These are phyloP conservation scores for Chionodraco myersi DNA, from an alignment of 2,113 vertebrate species.

Conservation along the genomic window DNA sequence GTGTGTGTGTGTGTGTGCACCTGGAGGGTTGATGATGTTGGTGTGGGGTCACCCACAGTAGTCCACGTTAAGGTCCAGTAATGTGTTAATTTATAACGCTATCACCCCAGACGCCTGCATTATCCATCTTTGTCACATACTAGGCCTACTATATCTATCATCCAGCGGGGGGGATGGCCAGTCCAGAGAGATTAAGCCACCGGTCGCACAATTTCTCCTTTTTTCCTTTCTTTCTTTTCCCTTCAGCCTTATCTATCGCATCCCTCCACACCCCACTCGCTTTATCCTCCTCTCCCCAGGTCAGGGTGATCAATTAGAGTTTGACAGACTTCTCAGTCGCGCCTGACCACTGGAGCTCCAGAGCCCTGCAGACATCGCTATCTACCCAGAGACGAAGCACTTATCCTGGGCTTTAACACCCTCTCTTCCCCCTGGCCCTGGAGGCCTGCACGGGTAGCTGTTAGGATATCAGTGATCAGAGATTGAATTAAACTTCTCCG, in stretches of 20 bases:
- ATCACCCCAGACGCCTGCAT: slow-evolving; percentile 91
- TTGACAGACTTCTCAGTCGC: slow-evolving; percentile 86
- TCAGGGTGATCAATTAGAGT: slow-evolving; percentile 91
- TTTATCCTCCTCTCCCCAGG: slow-evolving; percentile 79
- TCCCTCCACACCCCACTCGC: slow-evolving; percentile 39
- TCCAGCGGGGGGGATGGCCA: slow-evolving; percentile 81
- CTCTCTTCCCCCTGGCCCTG: slow-evolving; percentile 27
- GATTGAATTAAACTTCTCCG: slow-evolving; percentile 63
- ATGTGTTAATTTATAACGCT: slow-evolving; percentile 99
- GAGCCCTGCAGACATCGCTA: slow-evolving; percentile 83
- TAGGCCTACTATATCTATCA: slow-evolving; percentile 95
- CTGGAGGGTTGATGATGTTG: slow-evolving; percentile 67
- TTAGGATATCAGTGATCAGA: slow-evolving; percentile 67
- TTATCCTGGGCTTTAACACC: slow-evolving; percentile 54
- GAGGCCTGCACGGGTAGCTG: slow-evolving; percentile 48
- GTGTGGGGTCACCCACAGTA: slow-evolving; percentile 89
- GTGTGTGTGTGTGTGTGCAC: slow-evolving; percentile 59
- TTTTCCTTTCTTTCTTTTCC: slow-evolving; percentile 40
- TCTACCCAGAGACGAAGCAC: slow-evolving; percentile 85
- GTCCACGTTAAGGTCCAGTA: slow-evolving; percentile 97
- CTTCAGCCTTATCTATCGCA: slow-evolving; percentile 55
- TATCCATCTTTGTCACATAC: slow-evolving; percentile 98
- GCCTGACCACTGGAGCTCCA: slow-evolving; percentile 86
- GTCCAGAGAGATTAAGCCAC: slow-evolving; percentile 73
- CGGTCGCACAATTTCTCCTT: slow-evolving; percentile 58